These are phyloP conservation scores for Papilio glaucus DNA, from an alignment of 1,140 invertebrate species.

Conservation along the genomic window DNA sequence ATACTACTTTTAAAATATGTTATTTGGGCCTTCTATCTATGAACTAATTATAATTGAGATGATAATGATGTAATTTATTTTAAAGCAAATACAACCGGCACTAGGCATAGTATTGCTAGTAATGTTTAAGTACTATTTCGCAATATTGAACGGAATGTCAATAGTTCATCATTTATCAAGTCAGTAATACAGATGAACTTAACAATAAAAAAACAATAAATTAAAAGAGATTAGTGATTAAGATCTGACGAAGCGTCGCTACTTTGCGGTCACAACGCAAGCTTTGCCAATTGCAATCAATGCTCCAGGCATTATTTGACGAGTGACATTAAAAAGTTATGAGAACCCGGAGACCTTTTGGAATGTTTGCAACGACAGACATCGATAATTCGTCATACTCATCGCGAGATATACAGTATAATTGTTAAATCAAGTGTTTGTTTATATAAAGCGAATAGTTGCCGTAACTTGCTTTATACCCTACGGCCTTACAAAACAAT, in stretches of 20 bases:
- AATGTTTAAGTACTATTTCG: background rate
- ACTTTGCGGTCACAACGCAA: background rate
- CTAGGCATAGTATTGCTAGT: background rate
- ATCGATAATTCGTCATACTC: conserved; percentile 57
- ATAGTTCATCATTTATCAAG: conserved; percentile 1
- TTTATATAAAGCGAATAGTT: conserved; percentile 24
- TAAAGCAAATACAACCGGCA: background rate
- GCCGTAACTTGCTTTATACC: background rate
- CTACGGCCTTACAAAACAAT: conserved; percentile 7
- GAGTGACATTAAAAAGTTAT: conserved; percentile 78
- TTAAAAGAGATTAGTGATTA: conserved; percentile 1
- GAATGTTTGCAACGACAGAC: conserved; percentile 59
- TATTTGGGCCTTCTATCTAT: too few relatives aligned
- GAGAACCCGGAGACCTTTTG: conserved; percentile 73
- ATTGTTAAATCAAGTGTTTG: conserved; percentile 40
- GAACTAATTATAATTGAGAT: background rate
- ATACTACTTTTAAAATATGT: too few relatives aligned
- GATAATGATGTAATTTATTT: background rate
- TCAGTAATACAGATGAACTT: background rate
- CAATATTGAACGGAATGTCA: background rate
- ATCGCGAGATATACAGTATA: conserved; percentile 42
- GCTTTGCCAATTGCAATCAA: conserved; percentile 39
- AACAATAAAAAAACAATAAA: background rate
- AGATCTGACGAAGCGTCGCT: conserved; percentile 5
- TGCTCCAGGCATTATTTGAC: conserved; percentile 61